Conservation (phyloP, 2,113 vertebrate species). For the Puma concolor region DNA sequence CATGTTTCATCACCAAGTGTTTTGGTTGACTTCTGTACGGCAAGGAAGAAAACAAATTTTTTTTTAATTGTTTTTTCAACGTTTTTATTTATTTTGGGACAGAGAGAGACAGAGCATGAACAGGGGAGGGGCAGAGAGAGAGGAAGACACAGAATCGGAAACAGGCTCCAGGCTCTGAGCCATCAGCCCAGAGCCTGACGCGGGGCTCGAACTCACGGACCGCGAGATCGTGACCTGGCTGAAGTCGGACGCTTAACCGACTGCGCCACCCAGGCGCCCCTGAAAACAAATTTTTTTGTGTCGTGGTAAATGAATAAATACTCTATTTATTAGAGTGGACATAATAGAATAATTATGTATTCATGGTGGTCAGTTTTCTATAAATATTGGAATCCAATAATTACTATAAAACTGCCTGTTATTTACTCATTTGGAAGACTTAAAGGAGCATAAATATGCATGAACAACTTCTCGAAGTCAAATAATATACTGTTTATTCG, state of each 20-base stretch:
- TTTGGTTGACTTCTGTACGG: slow-evolving; percentile 59
- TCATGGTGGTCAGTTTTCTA: slow-evolving; percentile 77
- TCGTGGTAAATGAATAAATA: slow-evolving; percentile 71
- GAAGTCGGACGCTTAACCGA: too few relatives aligned
- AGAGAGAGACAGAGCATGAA: too few relatives aligned
- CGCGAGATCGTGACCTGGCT: too few relatives aligned
- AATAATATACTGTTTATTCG: not conserved
- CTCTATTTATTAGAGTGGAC: slow-evolving; percentile 68
- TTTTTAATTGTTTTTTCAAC: not conserved
- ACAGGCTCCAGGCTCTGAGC: too few relatives aligned
- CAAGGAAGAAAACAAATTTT: slow-evolving; percentile 65
- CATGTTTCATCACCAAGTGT: slow-evolving; percentile 53
- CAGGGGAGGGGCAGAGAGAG: too few relatives aligned
- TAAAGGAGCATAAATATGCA: slow-evolving; percentile 67
- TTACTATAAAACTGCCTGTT: slow-evolving; percentile 67
- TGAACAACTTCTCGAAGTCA: slow-evolving; percentile 40
- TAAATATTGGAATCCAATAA: slow-evolving; percentile 78
- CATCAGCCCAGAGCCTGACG: too few relatives aligned
- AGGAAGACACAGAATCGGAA: too few relatives aligned
- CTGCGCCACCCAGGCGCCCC: too few relatives aligned
- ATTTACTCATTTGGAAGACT: slow-evolving; percentile 69
- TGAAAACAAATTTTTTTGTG: slow-evolving; percentile 65
- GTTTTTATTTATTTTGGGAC: too few relatives aligned
- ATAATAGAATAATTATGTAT: slow-evolving; percentile 80
- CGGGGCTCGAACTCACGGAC: too few relatives aligned